Evolutionary conservation across 2,888 invertebrate species (phyloP).

Genomic region (Hypomecis punctinalis): DNA sequence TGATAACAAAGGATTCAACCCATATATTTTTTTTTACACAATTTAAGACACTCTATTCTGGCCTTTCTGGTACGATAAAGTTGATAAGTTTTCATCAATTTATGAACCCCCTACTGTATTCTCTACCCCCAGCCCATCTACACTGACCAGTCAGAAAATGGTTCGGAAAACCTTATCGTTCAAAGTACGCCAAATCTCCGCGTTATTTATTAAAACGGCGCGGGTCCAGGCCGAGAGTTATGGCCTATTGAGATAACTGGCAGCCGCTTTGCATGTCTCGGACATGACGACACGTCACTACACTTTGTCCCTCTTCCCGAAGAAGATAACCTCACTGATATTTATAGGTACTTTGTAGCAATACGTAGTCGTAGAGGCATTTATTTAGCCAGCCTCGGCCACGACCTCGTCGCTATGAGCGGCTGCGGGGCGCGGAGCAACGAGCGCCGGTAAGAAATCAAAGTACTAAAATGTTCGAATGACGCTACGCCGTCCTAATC

Average conservation of each 20-base stretch:
- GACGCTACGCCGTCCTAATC: no score
- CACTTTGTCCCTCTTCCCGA: not conserved
- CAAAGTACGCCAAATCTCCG: conserved; percentile 59
- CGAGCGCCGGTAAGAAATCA: no score
- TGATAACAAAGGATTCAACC: no score
- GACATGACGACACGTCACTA: not conserved
- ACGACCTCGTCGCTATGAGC: no score
- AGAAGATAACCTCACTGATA: not conserved
- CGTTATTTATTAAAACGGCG: conserved; percentile 65
- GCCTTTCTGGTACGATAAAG: no score
- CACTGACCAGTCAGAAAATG: conserved; percentile 40
- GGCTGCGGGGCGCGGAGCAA: no score
- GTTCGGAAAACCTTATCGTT: conserved; percentile 35
- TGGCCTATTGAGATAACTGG: conserved; percentile 13
- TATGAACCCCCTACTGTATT: not conserved
- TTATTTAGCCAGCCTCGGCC: no score
- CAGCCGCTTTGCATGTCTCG: conserved; percentile 3
- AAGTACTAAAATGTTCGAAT: no score
- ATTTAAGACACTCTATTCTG: no score
- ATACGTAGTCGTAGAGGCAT: no score
- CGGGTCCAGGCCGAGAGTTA: conserved; percentile 37
- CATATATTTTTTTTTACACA: no score
- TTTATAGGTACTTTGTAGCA: not conserved
- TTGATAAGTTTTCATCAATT: not conserved
- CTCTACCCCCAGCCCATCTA: conserved; percentile 8